These are phyloP conservation scores for Drepana falcataria DNA, from an alignment of 2,888 invertebrate genomes.

Conservation along the genomic window DNA sequence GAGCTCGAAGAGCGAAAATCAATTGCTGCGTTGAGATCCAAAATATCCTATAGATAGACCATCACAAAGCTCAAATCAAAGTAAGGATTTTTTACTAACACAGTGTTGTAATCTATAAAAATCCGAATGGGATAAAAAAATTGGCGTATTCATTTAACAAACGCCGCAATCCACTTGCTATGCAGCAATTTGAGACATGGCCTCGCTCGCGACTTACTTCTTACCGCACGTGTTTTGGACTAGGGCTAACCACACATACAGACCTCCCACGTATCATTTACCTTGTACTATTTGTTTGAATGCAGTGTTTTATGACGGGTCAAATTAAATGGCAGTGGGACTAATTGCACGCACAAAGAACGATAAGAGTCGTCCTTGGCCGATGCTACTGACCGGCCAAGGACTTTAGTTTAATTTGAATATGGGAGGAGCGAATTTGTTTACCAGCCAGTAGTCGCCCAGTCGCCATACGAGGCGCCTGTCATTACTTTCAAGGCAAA, in stretches of 20 bases:
- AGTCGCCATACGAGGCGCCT: slow-evolving; percentile 39
- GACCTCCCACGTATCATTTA: slow-evolving; percentile 26
- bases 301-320: slow-evolving; percentile 31
- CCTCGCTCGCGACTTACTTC: slow-evolving; percentile 53
- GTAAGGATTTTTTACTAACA: too few species aligned
- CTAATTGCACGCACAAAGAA: slow-evolving; percentile 61
- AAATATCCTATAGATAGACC: too few species aligned
- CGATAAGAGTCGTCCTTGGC: slow-evolving; percentile 63
- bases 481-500: slow-evolving; percentile 29
- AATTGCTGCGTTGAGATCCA: too few species aligned
- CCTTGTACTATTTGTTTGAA: slow-evolving; percentile 24
- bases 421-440: slow-evolving; percentile 43
- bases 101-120: background rate
- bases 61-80: too few species aligned
- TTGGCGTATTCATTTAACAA: slow-evolving; percentile 62
- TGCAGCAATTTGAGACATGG: slow-evolving; percentile 72
- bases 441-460: slow-evolving; percentile 55
- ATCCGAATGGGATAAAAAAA: background rate
- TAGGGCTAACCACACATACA: slow-evolving; percentile 26
- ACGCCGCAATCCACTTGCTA: slow-evolving; percentile 72
- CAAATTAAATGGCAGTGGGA: slow-evolving; percentile 31
- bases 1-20: too few species aligned
- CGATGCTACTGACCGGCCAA: slow-evolving; percentile 64
- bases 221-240: slow-evolving; percentile 43
- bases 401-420: slow-evolving; percentile 62